phyloP scores from a whole-genome alignment of 1,140 invertebrate genomes.

The Calosoma granatense region DNA sequence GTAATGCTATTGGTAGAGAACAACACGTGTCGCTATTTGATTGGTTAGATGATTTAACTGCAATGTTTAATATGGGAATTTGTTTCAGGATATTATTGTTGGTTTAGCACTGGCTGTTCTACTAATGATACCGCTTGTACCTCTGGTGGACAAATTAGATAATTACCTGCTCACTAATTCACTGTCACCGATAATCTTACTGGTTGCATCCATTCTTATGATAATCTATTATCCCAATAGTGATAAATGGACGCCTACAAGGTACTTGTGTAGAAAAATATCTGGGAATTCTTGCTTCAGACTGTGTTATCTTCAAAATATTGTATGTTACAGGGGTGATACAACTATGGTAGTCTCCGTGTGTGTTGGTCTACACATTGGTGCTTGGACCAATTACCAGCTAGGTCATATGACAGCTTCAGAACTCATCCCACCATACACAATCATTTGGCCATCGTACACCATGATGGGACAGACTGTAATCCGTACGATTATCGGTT shows the following conservation, averaged over 20 bases:
- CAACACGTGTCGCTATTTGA: no score
- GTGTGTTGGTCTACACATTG: constrained; percentile 63
- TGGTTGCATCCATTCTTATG: constrained; percentile 51
- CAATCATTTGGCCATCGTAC: constrained; percentile 66
- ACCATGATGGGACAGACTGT: constrained; percentile 53
- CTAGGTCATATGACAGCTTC: constrained; percentile 53
- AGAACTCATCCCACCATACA: constrained; percentile 50
- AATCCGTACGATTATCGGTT: constrained; percentile 62
- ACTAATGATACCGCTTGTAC: constrained; percentile 61
- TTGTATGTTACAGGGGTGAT: constrained; percentile 59
- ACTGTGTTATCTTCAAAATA: no score
- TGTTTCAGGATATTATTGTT: constrained; percentile 63
- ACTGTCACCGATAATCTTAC: constrained; percentile 53
- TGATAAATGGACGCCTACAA: constrained; percentile 72
- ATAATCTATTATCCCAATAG: constrained; percentile 64
- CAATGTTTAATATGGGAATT: no score
- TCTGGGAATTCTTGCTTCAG: no score
- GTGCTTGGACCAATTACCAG: constrained; percentile 78
- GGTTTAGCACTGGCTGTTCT: constrained; percentile 56
- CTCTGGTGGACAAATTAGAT: constrained; percentile 63
- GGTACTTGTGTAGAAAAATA: constrained; percentile 41
- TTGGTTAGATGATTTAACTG: no score
- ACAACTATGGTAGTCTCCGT: constrained; percentile 75
- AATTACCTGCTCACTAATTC: constrained; percentile 56
- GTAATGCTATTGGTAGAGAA: no score